These are phyloP conservation scores for Gymnoscopelus microlampas DNA, from an alignment of 2,797 vertebrate genomes.

Conservation along the genomic window DNA sequence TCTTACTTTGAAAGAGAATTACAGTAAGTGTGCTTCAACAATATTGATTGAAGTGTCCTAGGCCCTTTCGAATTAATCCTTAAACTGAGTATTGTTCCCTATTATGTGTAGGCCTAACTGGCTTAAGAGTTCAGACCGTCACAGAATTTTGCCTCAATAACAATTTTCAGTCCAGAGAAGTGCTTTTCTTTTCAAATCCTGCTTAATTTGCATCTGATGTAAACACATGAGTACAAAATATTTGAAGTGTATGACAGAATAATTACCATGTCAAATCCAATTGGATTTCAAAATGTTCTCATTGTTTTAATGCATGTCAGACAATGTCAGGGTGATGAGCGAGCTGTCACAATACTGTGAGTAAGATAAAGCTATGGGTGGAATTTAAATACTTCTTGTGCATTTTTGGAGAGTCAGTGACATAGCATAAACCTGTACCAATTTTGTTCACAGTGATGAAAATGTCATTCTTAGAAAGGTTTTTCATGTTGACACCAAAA, in stretches of 20 bases:
- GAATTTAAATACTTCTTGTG: slow-evolving; percentile 41
- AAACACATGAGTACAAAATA: slow-evolving; percentile 50
- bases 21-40: neutral
- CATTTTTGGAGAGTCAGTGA: slow-evolving; percentile 38
- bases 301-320: slow-evolving; percentile 57
- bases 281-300: slow-evolving; percentile 53
- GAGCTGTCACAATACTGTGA: slow-evolving; percentile 44
- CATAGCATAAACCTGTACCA: slow-evolving; percentile 24
- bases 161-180: slow-evolving; percentile 27
- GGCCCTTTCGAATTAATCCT: neutral
- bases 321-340: slow-evolving; percentile 63
- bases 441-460: slow-evolving; percentile 18
- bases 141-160: slow-evolving; percentile 31
- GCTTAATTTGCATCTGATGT: slow-evolving; percentile 55
- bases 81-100: slow-evolving; percentile 11
- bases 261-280: slow-evolving; percentile 70
- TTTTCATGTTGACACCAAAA: slow-evolving; percentile 5
- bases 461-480: slow-evolving; percentile 22
- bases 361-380: slow-evolving; percentile 42
- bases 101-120: too few species aligned
- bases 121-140: slow-evolving; percentile 16
- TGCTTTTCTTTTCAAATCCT: slow-evolving; percentile 33
- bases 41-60: slow-evolving; percentile 7
- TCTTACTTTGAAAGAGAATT: neutral
- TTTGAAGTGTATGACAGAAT: slow-evolving; percentile 60